Base-by-base conservation (phyloP, 1,140 invertebrate species). In the Magallana ariakensis region DNA sequence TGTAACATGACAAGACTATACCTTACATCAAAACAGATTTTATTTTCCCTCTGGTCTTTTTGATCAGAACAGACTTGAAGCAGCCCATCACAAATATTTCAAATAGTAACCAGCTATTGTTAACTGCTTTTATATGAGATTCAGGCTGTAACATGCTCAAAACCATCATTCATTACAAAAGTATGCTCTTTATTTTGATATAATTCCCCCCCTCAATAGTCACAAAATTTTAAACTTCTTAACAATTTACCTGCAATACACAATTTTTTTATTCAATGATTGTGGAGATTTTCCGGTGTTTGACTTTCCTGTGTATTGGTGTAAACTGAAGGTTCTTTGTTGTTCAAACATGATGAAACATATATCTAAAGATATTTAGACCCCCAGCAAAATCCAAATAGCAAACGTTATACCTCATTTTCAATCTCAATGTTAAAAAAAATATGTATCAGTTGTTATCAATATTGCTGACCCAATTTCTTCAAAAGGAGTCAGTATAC, bases 211-310 rank as follows among this genome's bases (percentile, higher is more conserved):
- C n/a, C 19, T 26, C 66, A 75, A 75, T 75, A 46, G 66, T 75
- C 66, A 75, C 66, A 33, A 26, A 46, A 75, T 75, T 22, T 33
- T 26, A 33, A 75, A 75, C 66, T 75, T 75, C 66, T 75, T 75
- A 75, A 19, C 66, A 75, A 33, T 75, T 75, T 75, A 75, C 66
- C 66, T 75, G 19, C 66, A 75, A 75, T 75, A 75, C 66, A 75
- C 66, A 75, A 26, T 26, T 10, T 13, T 75, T 46, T 26, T 75
- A 11, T 75, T 75, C 6, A 75, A 19, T 75, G 66, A 75, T 33
- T 75, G 13, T 11, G 1, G 22, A 75, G 66, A 75, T 75, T 75
- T 75, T 75, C 66, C 66, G 66, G 66, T 75, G 19, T 33, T 26
- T 75, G 66, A 22, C 66, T 75, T 75, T 26, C 15, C 22, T 75